Base-by-base conservation (phyloP, 2,888 invertebrate genomes). In the Pyralis farinalis region DNA sequence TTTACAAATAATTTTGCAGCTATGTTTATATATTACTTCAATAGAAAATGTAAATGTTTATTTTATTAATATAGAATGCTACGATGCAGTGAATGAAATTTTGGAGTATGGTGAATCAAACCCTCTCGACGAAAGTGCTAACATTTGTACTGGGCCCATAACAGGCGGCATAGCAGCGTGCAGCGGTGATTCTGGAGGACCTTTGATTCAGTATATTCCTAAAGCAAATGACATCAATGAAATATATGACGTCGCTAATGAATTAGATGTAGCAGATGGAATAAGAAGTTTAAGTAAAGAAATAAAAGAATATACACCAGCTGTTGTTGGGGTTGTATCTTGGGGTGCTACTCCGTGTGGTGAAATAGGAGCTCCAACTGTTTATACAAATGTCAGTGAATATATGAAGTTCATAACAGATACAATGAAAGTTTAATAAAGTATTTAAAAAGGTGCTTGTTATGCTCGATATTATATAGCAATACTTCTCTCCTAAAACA, bases 281-380 rank as follows among this genome's bases (percentile, higher is more conserved):
- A 42, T 9, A 43, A 49, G 7, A 25, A 34, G 51, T 46, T 32
- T 46, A 38, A n/a, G 38, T 37, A 40, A 47, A 28, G 47, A 57
- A 29, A 47, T 51, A 22, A 44, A 58, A 7, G 60, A 65, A 34
- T 40, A 44, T 28, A 47, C 54, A 28, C 75, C 79, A 8, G 63
- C 79, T 3, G 52, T 90, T 25, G 52, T 90, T n/a, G 92, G 92
- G 20, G 63, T 91, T 1, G 90, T 91, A 0, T 91, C 91, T 1
- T 91, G 91, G 91, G 90, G 91, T 0, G 60, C 86, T 1, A 67
- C 71, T 0, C 91, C 91, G 0, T 91, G 91, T 55, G 91, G 91
- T 1, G 65, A 72, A 33, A 65, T 55, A 40, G 90, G 88, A 3
- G 86, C 90, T 1, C 91, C 91, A 0, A 88, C 90, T 1, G 88